Evolutionary conservation across 1,140 invertebrate species (phyloP), one percentile per base, ranked within the genome.

Genomic region (Drosophila busckii): DNA sequence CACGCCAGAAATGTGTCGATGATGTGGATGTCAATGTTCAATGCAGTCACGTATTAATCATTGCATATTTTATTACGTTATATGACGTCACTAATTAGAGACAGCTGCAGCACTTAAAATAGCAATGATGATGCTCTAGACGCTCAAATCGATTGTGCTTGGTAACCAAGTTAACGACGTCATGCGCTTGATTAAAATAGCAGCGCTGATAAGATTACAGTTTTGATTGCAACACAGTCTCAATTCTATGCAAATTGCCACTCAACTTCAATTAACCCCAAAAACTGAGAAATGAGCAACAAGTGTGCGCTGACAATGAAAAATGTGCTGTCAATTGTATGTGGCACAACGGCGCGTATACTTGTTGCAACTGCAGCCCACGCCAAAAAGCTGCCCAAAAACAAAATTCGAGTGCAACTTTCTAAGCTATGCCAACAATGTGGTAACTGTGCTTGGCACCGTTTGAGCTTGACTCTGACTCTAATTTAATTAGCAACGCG

Each of bases 401-500:
- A n/a, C n/a, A n/a, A n/a, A n/a, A n/a, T n/a, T n/a, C n/a, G n/a
- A n/a, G n/a, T n/a, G n/a, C 23, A 40, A 73, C 73, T 78, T 78
- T 78, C 75, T 59, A 68, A 29, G 63, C 50, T 38, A 52, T 70
- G 50, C 55, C 50, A 65, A 40, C 37, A 41, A 53, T 58, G 55
- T 29, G 42, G 41, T 38, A 28, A 37, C 38, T 29, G 35, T 31
- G 28, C 20, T 22, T 28, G 40, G 28, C 34, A 40, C 6, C 40
- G 15, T 46, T 64, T 56, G 37, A 38, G 42, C 63, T 69, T 12
- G 7, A 15, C 48, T 20, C 55, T 66, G 62, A 29, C 54, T 67
- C 73, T 68, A 78, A 78, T 78, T 78, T 68, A 78, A 78, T 78
- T 78, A 78, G 75, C 41, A 35, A 60, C 50, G 68, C 73, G 70